These are phyloP conservation scores for Caiman crocodilus DNA, from an alignment of 2,797 vertebrate species.

Conservation along the genomic window DNA sequence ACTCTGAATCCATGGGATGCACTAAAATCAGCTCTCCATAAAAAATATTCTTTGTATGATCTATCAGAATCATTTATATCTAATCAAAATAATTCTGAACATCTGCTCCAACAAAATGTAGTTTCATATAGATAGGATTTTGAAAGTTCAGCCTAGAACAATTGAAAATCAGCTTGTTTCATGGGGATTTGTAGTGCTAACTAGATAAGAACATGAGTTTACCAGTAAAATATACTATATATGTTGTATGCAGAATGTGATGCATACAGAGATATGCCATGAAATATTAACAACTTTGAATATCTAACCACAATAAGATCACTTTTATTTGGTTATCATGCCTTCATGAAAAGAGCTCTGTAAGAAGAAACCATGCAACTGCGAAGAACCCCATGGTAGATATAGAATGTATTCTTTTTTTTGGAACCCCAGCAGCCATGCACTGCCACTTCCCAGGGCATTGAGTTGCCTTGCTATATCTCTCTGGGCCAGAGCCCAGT, in stretches of 20 bases:
- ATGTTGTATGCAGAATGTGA: rapidly evolving
- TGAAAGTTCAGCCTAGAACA: not conserved
- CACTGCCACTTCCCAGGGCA: too few species aligned
- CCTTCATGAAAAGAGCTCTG: not conserved
- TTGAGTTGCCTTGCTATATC: too few species aligned
- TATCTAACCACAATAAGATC: not conserved
- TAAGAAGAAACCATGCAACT: not conserved
- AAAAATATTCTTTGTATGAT: not conserved
- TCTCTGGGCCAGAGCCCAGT: too few species aligned
- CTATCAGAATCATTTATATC: not conserved
- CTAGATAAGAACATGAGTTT: not conserved
- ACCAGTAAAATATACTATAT: not conserved
- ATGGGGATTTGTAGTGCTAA: not conserved
- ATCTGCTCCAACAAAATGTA: not conserved
- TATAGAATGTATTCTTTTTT: not conserved
- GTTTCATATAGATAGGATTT: not conserved
- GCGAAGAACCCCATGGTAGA: not conserved
- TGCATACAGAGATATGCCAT: not conserved
- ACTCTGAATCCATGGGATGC: not conserved
- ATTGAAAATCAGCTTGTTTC: not conserved
- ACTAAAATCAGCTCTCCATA: slow-evolving; percentile 7
- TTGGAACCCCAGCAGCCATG: too few species aligned
- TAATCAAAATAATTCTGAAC: rapidly evolving
- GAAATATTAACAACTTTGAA: not conserved
- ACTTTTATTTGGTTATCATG: not conserved